Evolutionary conservation across 1,140 invertebrate species (phyloP).

Genomic region (Nephotettix cincticeps): DNA sequence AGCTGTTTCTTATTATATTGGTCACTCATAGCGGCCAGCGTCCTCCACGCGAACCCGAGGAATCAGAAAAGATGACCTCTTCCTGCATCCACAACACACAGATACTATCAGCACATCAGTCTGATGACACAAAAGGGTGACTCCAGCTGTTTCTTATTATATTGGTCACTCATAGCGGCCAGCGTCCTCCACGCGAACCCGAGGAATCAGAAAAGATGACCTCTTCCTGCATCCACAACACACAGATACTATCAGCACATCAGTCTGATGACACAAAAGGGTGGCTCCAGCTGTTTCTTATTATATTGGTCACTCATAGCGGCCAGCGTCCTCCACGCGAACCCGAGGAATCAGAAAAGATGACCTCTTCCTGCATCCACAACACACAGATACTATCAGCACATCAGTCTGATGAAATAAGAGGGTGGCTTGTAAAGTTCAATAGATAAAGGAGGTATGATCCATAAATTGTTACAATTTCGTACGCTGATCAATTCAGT

Average conservation of each 20-base stretch:
- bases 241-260: too few relatives aligned
- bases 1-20: too few relatives aligned
- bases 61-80: conserved; percentile 74
- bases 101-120: too few relatives aligned
- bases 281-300: too few relatives aligned
- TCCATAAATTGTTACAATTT: too few relatives aligned
- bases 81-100: conserved; percentile 50
- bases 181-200: conserved; percentile 64
- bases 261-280: too few relatives aligned
- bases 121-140: conserved; percentile 57
- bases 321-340: conserved; percentile 65
- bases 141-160: too few relatives aligned
- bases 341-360: conserved; percentile 71
- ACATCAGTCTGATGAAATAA: neutral
- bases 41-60: conserved; percentile 65
- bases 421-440: neutral
- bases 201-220: conserved; percentile 72
- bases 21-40: conserved; percentile 73
- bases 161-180: conserved; percentile 76
- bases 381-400: neutral
- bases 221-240: conserved; percentile 57
- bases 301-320: conserved; percentile 78
- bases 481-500: too few relatives aligned
- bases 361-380: conserved; percentile 63
- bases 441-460: too few relatives aligned